Conservation (phyloP, 1,140 invertebrate species). For the Drosophila nigrodunni region DNA sequence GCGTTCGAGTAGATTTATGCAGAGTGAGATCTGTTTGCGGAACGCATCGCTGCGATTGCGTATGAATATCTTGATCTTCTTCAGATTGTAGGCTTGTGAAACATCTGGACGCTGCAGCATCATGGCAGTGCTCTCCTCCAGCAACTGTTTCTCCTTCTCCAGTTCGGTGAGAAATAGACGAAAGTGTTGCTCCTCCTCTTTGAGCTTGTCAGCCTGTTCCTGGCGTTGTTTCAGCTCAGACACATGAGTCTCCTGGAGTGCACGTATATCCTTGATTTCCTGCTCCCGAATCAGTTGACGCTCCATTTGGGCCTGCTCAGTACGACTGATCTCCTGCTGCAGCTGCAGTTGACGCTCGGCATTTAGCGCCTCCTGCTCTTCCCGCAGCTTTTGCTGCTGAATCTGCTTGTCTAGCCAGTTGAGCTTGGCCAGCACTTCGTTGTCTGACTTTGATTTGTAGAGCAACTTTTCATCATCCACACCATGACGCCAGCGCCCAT, state of each 20-base stretch:
- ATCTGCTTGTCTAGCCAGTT: constrained; percentile 86
- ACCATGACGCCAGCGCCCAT: constrained; percentile 85
- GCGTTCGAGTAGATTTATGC: constrained; percentile 68
- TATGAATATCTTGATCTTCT: constrained; percentile 76
- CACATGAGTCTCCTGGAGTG: constrained; percentile 73
- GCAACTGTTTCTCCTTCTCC: constrained; percentile 65
- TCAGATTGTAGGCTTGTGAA: constrained; percentile 65
- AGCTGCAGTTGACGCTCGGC: constrained; percentile 79
- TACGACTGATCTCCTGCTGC: constrained; percentile 76
- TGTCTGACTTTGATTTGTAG: constrained; percentile 74
- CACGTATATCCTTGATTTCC: constrained; percentile 70
- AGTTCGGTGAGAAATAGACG: constrained; percentile 60
- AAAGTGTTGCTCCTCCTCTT: constrained; percentile 68
- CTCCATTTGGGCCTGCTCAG: constrained; percentile 69
- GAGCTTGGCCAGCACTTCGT: constrained; percentile 85
- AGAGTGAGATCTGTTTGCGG: constrained; percentile 69
- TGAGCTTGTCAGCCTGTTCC: constrained; percentile 63
- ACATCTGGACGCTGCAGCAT: constrained; percentile 45
- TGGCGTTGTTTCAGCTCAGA: constrained; percentile 70
- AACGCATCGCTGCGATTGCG: constrained; percentile 73
- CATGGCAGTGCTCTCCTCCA: constrained; percentile 67
- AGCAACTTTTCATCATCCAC: constrained; percentile 80
- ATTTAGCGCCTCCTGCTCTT: constrained; percentile 80
- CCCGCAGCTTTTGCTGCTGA: constrained; percentile 84
- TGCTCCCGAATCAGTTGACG: constrained; percentile 72